Conservation (phyloP, 2,888 invertebrate genomes). For the Dione juno region DNA sequence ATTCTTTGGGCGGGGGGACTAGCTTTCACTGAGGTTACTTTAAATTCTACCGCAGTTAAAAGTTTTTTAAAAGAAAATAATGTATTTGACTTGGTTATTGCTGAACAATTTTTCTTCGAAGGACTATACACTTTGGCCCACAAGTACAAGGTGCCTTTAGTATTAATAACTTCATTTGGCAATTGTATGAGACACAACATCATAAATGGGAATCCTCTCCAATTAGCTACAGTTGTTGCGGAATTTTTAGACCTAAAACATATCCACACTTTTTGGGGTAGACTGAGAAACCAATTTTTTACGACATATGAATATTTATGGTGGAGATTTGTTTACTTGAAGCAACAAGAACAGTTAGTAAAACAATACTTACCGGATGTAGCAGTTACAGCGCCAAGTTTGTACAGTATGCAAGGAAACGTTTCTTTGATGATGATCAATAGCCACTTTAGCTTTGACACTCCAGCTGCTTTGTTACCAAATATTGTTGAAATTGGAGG, state of each 20-base stretch:
- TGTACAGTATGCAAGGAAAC: constrained; percentile 69
- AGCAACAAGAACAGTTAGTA: constrained; percentile 65
- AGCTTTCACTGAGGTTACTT: constrained; percentile 63
- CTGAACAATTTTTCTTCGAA: constrained; percentile 79
- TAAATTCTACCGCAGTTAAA: constrained; percentile 65
- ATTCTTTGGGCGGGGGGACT: constrained; percentile 69
- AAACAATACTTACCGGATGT: constrained; percentile 66
- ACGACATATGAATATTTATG: constrained; percentile 68
- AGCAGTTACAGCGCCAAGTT: constrained; percentile 65
- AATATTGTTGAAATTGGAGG: constrained; percentile 84
- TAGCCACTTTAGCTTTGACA: constrained; percentile 77
- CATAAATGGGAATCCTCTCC: constrained; percentile 67
- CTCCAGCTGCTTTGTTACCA: constrained; percentile 77
- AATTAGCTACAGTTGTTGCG: constrained; percentile 65
- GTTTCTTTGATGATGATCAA: constrained; percentile 75
- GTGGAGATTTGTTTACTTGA: constrained; percentile 70
- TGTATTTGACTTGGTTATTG: constrained; percentile 74
- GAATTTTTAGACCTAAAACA: constrained; percentile 69
- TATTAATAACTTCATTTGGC: constrained; percentile 69
- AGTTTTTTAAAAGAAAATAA: constrained; percentile 62
- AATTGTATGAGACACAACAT: constrained; percentile 75
- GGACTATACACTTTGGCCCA: constrained; percentile 71
- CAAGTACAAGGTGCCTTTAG: constrained; percentile 73
- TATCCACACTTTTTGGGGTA: constrained; percentile 79
- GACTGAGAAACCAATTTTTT: constrained; percentile 79